phyloP scores from a whole-genome alignment of 2,888 invertebrate species.

The Orchesella flavescens region DNA sequence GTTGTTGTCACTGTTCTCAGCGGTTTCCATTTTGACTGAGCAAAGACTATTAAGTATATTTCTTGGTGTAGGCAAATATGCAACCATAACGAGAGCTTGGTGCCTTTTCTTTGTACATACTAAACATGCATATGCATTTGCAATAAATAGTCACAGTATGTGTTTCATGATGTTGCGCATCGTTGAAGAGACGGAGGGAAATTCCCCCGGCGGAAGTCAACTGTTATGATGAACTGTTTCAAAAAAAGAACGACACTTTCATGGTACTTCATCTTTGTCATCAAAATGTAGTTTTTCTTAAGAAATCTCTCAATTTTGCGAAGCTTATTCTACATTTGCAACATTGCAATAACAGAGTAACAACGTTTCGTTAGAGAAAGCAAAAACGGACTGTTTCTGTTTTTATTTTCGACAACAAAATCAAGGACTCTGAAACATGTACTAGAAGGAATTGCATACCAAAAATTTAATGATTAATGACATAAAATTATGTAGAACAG shows the following conservation, averaged over 20 bases:
- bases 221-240: slow-evolving; percentile 60
- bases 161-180: slow-evolving; percentile 38
- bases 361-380: too few relatives aligned
- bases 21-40: background rate
- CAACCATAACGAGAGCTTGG: background rate
- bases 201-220: slow-evolving; percentile 46
- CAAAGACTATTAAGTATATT: background rate
- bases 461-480: slow-evolving; percentile 52
- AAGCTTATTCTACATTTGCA: background rate
- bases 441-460: background rate
- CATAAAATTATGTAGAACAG: slow-evolving; percentile 28
- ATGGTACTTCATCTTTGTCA: slow-evolving; percentile 63
- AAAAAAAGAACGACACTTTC: slow-evolving; percentile 53
- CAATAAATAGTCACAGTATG: slow-evolving; percentile 4
- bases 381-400: too few relatives aligned
- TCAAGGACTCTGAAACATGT: background rate
- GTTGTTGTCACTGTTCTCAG: slow-evolving; percentile 35
- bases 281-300: slow-evolving; percentile 31
- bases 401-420: too few relatives aligned
- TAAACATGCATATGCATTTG: slow-evolving; percentile 19
- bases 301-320: slow-evolving; percentile 36
- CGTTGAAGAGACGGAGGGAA: slow-evolving; percentile 45
- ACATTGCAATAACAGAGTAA: too few relatives aligned
- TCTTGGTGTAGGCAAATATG: background rate
- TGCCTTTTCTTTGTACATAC: background rate